Conservation (phyloP, 2,888 invertebrate species). For the Meta bourneti region DNA sequence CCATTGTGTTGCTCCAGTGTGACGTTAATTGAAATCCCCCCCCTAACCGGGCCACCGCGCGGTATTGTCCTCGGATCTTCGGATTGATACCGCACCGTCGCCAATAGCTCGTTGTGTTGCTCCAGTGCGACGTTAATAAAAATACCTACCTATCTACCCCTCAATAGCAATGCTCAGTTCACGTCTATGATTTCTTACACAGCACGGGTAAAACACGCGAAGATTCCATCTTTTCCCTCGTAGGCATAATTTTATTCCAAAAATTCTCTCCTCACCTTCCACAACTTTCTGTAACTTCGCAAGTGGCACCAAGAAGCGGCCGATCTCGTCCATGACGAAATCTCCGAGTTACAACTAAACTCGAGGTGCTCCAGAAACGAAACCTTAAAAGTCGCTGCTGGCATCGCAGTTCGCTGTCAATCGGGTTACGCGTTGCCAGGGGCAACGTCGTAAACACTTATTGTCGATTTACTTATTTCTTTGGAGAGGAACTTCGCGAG, state of each 20-base stretch:
- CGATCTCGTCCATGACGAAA: too few species aligned
- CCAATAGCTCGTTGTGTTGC: too few species aligned
- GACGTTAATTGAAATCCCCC: too few species aligned
- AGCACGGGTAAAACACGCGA: not conserved
- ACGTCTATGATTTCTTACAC: not conserved
- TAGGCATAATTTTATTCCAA: not conserved
- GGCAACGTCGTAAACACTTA: constrained; percentile 30
- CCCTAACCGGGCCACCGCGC: too few species aligned
- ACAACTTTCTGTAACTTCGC: not conserved
- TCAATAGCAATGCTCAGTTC: too few species aligned
- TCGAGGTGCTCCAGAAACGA: not conserved
- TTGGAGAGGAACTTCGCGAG: not conserved
- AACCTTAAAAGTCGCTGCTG: constrained; percentile 9
- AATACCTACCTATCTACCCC: too few species aligned
- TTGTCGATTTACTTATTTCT: constrained; percentile 19
- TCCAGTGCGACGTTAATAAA: too few species aligned
- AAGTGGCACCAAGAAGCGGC: not conserved
- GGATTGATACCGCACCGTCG: too few species aligned
- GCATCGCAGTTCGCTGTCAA: constrained; percentile 16
- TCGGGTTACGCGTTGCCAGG: constrained; percentile 33
- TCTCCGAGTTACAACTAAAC: not conserved
- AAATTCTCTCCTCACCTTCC: not conserved
- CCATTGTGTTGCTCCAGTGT: too few species aligned
- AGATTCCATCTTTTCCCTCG: not conserved
- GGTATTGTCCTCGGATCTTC: too few species aligned